Evolutionary conservation across 2,797 vertebrate genomes (phyloP).

Genomic region (Echiichthys vipera): DNA sequence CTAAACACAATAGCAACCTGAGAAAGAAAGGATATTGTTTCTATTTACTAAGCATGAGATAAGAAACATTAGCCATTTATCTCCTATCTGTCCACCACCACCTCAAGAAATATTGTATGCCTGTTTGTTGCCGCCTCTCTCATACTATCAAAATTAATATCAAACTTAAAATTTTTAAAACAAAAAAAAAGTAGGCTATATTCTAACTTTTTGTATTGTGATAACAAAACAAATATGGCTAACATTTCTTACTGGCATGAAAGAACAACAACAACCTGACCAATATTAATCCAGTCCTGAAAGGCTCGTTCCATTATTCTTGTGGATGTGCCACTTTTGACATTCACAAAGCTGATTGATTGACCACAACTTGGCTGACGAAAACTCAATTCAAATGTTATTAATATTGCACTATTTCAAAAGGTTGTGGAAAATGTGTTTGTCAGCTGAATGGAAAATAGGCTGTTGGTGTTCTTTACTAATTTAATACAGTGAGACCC

Average conservation of each 20-base stretch:
- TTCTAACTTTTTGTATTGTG: background rate
- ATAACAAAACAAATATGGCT: background rate
- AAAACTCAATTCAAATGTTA: constrained; percentile 25
- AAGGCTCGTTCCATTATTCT: constrained; percentile 23
- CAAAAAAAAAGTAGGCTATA: too few species aligned
- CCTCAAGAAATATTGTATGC: background rate
- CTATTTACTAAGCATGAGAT: background rate
- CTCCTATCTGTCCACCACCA: background rate
- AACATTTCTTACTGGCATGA: background rate
- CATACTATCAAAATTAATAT: background rate
- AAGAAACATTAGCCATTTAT: background rate
- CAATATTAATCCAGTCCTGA: constrained; percentile 16
- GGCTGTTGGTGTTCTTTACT: constrained; percentile 44
- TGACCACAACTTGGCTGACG: background rate
- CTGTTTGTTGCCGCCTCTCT: background rate
- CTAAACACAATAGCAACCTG: background rate
- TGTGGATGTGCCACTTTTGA: constrained; percentile 1
- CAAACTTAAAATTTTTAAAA: background rate
- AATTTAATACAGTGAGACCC: constrained; percentile 44
- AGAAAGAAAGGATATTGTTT: background rate
- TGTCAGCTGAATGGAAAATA: constrained; percentile 53
- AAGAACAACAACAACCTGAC: constrained; percentile 18
- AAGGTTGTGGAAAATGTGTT: constrained; percentile 44
- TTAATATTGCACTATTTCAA: constrained; percentile 42
- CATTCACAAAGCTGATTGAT: constrained; percentile 27